Percentiles rank a stretch among this genome's conserved stretches.
These are phyloP conservation scores for Buathra laborator DNA, from an alignment of 2,888 invertebrate species.

Conservation along the genomic window DNA sequence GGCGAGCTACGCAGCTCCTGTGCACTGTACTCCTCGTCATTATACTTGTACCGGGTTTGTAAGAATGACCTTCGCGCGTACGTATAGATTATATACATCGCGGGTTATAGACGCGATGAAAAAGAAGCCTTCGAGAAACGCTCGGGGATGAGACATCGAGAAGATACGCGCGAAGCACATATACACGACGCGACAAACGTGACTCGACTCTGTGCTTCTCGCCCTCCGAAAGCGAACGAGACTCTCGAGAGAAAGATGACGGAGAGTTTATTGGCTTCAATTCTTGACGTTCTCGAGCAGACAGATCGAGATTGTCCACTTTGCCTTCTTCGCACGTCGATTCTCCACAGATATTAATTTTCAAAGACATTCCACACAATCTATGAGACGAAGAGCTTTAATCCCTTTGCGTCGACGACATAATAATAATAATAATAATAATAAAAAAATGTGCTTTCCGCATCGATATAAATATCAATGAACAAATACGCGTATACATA, in stretches of 20 bases:
- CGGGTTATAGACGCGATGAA: conserved; percentile 15
- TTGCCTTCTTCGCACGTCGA: neutral
- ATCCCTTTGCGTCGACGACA: neutral
- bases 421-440: neutral
- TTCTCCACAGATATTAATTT: conserved; percentile 36
- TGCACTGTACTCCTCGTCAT: conserved; percentile 5
- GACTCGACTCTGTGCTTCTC: conserved; percentile 60
- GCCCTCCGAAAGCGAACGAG: neutral
- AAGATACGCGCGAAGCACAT: conserved; percentile 25
- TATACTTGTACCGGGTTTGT: conserved; percentile 66
- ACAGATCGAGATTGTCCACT: conserved; percentile 19
- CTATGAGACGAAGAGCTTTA: neutral
- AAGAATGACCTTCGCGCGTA: conserved; percentile 77
- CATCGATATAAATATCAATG: conserved; percentile 24
- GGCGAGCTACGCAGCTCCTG: neutral
- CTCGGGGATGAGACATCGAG: conserved; percentile 26
- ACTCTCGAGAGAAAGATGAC: neutral
- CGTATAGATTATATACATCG: conserved; percentile 24
- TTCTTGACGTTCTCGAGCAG: conserved; percentile 61
- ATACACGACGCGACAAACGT: conserved; percentile 54
- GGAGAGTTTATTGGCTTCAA: conserved; percentile 69
- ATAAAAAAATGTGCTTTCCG: neutral
- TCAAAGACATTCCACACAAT: conserved; percentile 33
- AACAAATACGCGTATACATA: neutral
- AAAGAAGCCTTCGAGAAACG: conserved; percentile 35